Base-by-base conservation (phyloP, 1,140 invertebrate species). In the Sipha flava region DNA sequence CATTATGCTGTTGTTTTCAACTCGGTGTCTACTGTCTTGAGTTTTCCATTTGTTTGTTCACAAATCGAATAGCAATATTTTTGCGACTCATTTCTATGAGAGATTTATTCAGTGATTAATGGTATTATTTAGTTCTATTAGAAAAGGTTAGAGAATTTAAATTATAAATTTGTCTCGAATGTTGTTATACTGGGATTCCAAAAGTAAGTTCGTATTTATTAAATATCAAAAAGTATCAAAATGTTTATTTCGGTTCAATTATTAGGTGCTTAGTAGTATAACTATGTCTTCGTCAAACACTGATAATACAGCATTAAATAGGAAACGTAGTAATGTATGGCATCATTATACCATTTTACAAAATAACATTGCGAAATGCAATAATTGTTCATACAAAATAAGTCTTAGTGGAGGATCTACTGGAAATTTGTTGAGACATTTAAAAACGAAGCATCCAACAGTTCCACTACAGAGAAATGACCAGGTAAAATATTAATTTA, bases 241-340 rank as follows among this genome's bases (percentile, higher is more conserved):
- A 52, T 52, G 4, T 52, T 9, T 16, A 16, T 9, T 7, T n/a
- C n/a, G n/a, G n/a, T n/a, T n/a, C 47, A 52, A 9, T 18, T 52
- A 52, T 52, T 52, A 52, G n/a, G 16, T 18, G 16, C n/a, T 49
- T 49, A 49, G 47, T 54, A 23, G 21, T 54, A 54, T 26, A 21
- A 54, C 52, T 54, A 54, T 54, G 52, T 54, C 52, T 54, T 21
- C 52, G 2, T 54, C 52, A 54, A 54, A 21, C 2, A 23, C 23
- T 23, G 12, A 54, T 54, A 23, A 12, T 23, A 9, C 37, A 4
- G 47, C 7, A 37, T 37, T 64, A n/a, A 64, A 37, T 40, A 64
- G 18, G n/a, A 64, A 66, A 49, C 77, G 59, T 45, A 62, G 77
- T n/a, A 26, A 21, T 59, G 77, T 79, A 16, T 79, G 77, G 77